A percentile compares a stretch with the other conserved stretches of the same genome.
Evolutionary conservation across 2,797 vertebrate genomes (phyloP).

Genomic region (Cynodonichthys magdalenae): DNA sequence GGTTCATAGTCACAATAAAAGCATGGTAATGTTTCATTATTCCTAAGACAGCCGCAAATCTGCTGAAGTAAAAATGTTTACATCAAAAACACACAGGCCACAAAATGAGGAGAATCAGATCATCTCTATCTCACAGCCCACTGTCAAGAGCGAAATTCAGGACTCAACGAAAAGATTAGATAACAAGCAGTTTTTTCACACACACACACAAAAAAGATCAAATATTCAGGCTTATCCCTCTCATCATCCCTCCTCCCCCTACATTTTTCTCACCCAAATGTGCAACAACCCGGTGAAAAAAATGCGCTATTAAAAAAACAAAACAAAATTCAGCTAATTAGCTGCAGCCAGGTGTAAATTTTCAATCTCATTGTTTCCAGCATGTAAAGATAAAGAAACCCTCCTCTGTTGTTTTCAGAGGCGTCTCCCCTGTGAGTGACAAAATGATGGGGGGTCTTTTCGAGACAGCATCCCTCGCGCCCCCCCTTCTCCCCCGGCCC

Average conservation of each 20-base stretch:
- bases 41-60: slow-evolving; percentile 17
- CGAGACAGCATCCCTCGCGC: slow-evolving; percentile 57
- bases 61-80: slow-evolving; percentile 48
- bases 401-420: slow-evolving; percentile 46
- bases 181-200: not conserved
- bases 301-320: slow-evolving; percentile 66
- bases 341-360: slow-evolving; percentile 10
- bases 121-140: not conserved
- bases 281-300: slow-evolving; percentile 64
- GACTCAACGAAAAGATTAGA: too few relatives aligned
- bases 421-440: slow-evolving; percentile 68
- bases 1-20: slow-evolving; percentile 7
- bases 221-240: slow-evolving; percentile 11
- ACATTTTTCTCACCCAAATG: slow-evolving; percentile 55
- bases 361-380: not conserved
- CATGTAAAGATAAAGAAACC: slow-evolving; percentile 13
- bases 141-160: too few relatives aligned
- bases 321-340: slow-evolving; percentile 20
- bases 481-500: slow-evolving; percentile 45
- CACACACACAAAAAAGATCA: not conserved
- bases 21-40: slow-evolving; percentile 14
- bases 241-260: not conserved
- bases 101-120: slow-evolving; percentile 27
- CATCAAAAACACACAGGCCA: slow-evolving; percentile 53
- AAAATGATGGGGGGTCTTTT: slow-evolving; percentile 50